These are phyloP conservation scores for Sphaeramia orbicularis DNA, from an alignment of 2,797 vertebrate genomes.

Conservation along the genomic window DNA sequence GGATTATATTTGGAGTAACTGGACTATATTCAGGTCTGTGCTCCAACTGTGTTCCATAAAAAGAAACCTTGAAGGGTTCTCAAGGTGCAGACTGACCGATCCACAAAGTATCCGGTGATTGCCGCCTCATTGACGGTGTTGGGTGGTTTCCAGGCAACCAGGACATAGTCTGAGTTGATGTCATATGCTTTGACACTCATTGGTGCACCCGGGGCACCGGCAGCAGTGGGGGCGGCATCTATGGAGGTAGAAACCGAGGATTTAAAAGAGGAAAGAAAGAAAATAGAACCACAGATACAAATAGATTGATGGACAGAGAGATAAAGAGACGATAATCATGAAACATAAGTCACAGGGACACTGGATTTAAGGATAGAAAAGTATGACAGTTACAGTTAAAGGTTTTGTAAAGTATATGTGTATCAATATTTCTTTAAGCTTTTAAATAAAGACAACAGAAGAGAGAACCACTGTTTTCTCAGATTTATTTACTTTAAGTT, in stretches of 20 bases:
- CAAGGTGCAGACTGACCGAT: conserved; percentile 84
- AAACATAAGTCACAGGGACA: too few species aligned
- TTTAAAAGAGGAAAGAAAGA: not conserved
- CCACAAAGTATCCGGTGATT: conserved; percentile 95
- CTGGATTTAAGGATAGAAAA: too few species aligned
- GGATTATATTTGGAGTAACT: not conserved
- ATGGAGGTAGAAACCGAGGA: not conserved
- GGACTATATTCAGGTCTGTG: conserved; percentile 15
- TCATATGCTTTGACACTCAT: conserved; percentile 93
- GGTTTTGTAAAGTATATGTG: too few species aligned
- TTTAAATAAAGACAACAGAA: too few species aligned
- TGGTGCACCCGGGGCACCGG: conserved; percentile 92
- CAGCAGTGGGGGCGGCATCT: conserved; percentile 89
- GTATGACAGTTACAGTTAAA: too few species aligned
- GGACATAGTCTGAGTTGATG: conserved; percentile 92
- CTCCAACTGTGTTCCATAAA: conserved; percentile 26
- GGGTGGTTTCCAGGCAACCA: conserved; percentile 97
- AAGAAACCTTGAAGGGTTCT: conserved; percentile 22
- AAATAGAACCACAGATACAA: not conserved
- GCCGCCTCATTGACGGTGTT: conserved; percentile 90
- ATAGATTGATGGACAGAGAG: not conserved
- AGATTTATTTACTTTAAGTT: too few species aligned
- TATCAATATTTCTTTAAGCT: too few species aligned
- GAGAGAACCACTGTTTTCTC: too few species aligned
- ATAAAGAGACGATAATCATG: not conserved